A percentile compares a stretch with the other conserved stretches of the same genome.
These are phyloP conservation scores for Burhinus bistriatus DNA, from an alignment of 2,113 vertebrate genomes.

Conservation along the genomic window DNA sequence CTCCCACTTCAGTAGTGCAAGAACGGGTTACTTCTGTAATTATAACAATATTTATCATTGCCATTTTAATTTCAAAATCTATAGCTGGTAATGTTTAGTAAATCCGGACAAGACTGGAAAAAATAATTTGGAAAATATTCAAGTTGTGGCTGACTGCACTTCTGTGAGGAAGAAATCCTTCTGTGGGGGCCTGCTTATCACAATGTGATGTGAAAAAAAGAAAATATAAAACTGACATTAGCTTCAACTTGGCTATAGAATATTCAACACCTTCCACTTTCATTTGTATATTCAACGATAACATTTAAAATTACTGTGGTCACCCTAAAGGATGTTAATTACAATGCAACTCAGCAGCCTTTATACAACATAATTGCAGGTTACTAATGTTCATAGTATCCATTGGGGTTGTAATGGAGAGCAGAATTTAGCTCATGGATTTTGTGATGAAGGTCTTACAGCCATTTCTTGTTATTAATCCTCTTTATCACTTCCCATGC, in stretches of 20 bases:
- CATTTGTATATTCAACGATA: constrained; percentile 22
- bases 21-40: neutral
- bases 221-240: neutral
- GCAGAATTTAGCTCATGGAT: constrained; percentile 57
- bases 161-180: neutral
- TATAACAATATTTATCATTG: neutral
- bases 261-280: constrained; percentile 60
- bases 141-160: neutral
- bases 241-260: constrained; percentile 37
- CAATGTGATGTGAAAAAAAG: neutral
- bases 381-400: constrained; percentile 64
- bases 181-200: neutral
- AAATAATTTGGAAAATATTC: neutral
- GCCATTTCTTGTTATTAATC: constrained; percentile 61
- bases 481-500: constrained; percentile 48
- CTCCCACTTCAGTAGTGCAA: neutral
- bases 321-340: constrained; percentile 66
- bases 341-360: constrained; percentile 26
- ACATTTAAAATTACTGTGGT: constrained; percentile 67
- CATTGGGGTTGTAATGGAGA: constrained; percentile 55
- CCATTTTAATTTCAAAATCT: neutral
- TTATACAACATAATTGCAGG: constrained; percentile 65
- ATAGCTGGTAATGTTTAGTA: neutral
- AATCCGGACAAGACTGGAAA: neutral
- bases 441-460: constrained; percentile 54